Percentiles rank a stretch among this genome's conserved stretches.
Evolutionary conservation across 1,140 invertebrate species (phyloP).

Genomic region (Philotrypesis tridentata): DNA sequence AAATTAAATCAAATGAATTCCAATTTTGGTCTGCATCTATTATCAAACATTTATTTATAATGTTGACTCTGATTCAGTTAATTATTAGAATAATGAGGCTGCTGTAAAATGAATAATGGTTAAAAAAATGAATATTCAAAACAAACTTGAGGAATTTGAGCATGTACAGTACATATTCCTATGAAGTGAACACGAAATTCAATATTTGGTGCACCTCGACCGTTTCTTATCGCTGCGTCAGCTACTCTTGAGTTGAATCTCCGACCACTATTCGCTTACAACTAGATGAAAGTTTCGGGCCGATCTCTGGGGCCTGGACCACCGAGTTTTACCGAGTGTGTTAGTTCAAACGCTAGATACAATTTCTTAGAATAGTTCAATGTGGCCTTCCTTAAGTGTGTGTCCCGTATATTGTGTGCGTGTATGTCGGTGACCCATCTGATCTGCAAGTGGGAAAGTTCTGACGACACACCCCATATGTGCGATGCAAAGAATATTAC

Average conservation of each 20-base stretch:
- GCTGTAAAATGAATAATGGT: background rate
- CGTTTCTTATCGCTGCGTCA: background rate
- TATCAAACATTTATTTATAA: background rate
- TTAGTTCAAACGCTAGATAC: slow-evolving; percentile 65
- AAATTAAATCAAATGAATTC: background rate
- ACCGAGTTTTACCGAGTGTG: slow-evolving; percentile 40
- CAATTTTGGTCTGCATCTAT: background rate
- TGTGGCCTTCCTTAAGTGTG: slow-evolving; percentile 73
- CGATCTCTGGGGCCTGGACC: slow-evolving; percentile 28
- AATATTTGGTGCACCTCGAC: background rate
- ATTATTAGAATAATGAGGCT: background rate
- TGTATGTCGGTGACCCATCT: slow-evolving; percentile 15
- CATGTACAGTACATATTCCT: background rate
- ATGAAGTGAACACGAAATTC: background rate
- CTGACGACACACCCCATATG: background rate
- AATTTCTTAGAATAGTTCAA: slow-evolving; percentile 72
- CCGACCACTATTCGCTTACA: slow-evolving; percentile 39
- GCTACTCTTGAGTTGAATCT: slow-evolving; percentile 29
- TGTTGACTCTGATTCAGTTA: background rate
- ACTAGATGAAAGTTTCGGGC: slow-evolving; percentile 46
- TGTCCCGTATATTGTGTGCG: slow-evolving; percentile 45
- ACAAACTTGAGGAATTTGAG: background rate
- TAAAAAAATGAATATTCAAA: background rate
- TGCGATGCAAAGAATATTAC: slow-evolving; percentile 38
- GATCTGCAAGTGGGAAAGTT: slow-evolving; percentile 10